Evolutionary conservation across 2,113 vertebrate genomes (phyloP).

Genomic region (Corydoras maculifer): DNA sequence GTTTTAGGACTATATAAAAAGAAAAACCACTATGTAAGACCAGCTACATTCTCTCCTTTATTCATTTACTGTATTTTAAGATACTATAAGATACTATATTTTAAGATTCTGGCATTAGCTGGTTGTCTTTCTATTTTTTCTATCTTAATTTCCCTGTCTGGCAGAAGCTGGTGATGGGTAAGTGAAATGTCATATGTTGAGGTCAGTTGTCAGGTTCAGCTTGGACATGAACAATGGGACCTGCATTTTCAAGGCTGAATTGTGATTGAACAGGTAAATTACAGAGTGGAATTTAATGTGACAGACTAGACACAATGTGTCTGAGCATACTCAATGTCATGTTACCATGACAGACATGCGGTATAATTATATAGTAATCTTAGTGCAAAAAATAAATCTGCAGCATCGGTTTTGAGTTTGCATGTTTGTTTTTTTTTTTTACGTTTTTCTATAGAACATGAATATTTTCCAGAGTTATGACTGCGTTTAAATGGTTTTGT

Average conservation of each 20-base stretch:
- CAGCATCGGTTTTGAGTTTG: too few relatives aligned
- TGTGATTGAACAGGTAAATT: conserved; percentile 22
- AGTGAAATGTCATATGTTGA: not conserved
- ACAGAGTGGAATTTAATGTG: conserved; percentile 36
- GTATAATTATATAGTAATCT: not conserved
- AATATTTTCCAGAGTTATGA: too few relatives aligned
- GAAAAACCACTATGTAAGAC: conserved; percentile 1
- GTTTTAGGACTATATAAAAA: conserved; percentile 3
- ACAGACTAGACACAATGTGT: conserved; percentile 10
- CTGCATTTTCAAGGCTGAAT: conserved; percentile 28
- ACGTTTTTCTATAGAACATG: too few relatives aligned
- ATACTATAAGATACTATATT: not conserved
- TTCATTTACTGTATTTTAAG: conserved; percentile 5
- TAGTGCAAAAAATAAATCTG: too few relatives aligned
- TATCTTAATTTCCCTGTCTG: conserved; percentile 9
- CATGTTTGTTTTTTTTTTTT: too few relatives aligned
- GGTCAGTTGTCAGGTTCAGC: conserved; percentile 29
- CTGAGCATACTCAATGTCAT: not conserved
- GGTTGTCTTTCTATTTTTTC: not conserved
- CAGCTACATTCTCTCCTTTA: conserved; percentile 23
- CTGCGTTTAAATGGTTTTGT: too few relatives aligned
- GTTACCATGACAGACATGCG: not conserved
- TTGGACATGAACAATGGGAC: conserved; percentile 14
- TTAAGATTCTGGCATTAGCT: conserved; percentile 28
- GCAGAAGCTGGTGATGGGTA: not conserved